Conservation (phyloP, 2,888 invertebrate species). For the Drosophila basisetae region DNA sequence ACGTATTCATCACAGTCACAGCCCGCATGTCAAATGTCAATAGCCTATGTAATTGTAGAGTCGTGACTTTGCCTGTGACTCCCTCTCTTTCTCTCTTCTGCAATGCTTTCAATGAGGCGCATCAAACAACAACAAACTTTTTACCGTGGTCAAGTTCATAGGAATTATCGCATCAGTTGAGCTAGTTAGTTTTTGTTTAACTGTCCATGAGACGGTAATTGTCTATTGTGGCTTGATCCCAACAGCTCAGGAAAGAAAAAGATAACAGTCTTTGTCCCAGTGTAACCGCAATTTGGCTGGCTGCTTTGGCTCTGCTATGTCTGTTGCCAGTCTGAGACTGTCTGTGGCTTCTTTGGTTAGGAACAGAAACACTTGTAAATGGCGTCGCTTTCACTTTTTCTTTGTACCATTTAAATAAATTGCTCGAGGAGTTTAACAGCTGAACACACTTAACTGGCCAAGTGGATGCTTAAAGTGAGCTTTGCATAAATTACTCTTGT, state of each 20-base stretch:
- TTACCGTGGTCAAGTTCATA: conserved; percentile 40
- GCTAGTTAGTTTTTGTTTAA: conserved; percentile 61
- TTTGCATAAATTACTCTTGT: conserved; percentile 19
- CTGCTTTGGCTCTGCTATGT: neutral
- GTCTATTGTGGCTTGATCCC: conserved; percentile 46
- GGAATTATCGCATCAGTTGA: conserved; percentile 41
- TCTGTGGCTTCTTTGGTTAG: conserved; percentile 24
- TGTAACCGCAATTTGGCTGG: conserved; percentile 8
- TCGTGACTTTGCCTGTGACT: conserved; percentile 18
- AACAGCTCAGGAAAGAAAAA: conserved; percentile 11
- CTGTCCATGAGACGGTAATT: conserved; percentile 58
- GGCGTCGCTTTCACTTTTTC: conserved; percentile 8
- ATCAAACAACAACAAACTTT: conserved; percentile 14
- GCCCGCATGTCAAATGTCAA: conserved; percentile 62
- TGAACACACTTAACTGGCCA: conserved; percentile 11
- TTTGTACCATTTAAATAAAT: conserved; percentile 26
- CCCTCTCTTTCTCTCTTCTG: neutral
- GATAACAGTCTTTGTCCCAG: conserved; percentile 27
- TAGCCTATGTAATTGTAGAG: conserved; percentile 46
- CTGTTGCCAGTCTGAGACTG: conserved; percentile 11
- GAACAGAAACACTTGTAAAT: neutral
- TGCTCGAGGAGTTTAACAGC: conserved; percentile 24
- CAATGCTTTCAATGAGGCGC: conserved; percentile 20
- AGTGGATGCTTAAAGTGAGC: conserved; percentile 7
- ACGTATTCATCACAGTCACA: conserved; percentile 20